Evolutionary conservation across 2,888 invertebrate species (phyloP).

Genomic region (Exephanes ischioxanthus): DNA sequence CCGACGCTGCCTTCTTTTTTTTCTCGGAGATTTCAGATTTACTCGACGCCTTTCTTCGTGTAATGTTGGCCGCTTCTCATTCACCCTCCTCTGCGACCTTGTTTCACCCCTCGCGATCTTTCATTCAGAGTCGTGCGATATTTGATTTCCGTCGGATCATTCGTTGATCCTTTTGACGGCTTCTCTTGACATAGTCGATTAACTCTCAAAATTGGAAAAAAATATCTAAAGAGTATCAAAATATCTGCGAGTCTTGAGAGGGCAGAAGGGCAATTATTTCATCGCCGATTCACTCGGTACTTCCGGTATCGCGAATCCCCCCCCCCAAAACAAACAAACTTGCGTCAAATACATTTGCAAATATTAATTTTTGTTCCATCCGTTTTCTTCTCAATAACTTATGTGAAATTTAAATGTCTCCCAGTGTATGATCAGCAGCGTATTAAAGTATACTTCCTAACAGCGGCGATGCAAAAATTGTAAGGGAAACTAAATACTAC

Average conservation of each 20-base stretch:
- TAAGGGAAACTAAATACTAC: no score
- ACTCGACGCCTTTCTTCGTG: not conserved
- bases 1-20: not conserved
- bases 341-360: no score
- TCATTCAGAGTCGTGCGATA: slow-evolving; percentile 20
- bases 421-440: no score
- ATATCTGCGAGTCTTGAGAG: not conserved
- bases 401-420: no score
- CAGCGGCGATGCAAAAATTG: no score
- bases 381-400: no score
- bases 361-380: no score
- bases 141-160: slow-evolving; percentile 8
- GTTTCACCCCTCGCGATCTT: slow-evolving; percentile 23
- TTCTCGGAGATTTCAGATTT: not conserved
- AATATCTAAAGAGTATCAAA: not conserved
- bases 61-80: not conserved
- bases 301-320: slow-evolving; percentile 8
- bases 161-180: slow-evolving; percentile 2
- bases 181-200: not conserved
- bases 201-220: not conserved
- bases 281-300: not conserved
- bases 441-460: no score
- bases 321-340: no score
- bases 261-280: not conserved
- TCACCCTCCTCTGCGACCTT: slow-evolving; percentile 1